A percentile compares a stretch with the other conserved stretches of the same genome.
phyloP scores from a whole-genome alignment of 2,113 vertebrate species.

The Stictonetta naevosa region DNA sequence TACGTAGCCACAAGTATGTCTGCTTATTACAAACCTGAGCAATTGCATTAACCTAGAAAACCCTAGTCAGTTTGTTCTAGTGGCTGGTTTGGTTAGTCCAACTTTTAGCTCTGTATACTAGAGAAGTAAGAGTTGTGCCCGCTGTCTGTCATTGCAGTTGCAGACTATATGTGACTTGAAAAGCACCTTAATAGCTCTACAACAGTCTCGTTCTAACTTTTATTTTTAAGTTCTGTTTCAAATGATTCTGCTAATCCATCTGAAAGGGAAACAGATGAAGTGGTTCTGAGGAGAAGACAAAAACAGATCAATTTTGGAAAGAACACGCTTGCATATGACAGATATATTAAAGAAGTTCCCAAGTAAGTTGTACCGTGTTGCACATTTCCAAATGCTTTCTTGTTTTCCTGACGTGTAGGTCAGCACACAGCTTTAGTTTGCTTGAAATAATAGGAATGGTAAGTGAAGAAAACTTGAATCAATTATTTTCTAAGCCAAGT shows the following conservation, averaged over 20 bases:
- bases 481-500: neutral
- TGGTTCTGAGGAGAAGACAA: constrained; percentile 89
- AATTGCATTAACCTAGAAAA: neutral
- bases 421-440: neutral
- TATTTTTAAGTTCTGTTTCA: constrained; percentile 81
- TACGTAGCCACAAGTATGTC: neutral
- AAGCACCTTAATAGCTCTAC: neutral
- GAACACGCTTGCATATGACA: constrained; percentile 93
- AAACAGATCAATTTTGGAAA: constrained; percentile 99
- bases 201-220: neutral
- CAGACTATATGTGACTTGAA: neutral
- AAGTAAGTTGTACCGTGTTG: constrained; percentile 76
- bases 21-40: neutral
- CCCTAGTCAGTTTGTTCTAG: neutral
- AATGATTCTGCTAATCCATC: constrained; percentile 71
- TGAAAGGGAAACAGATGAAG: constrained; percentile 90
- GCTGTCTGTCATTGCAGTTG: neutral
- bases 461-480: neutral
- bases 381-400: neutral
- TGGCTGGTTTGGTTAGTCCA: neutral
- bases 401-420: neutral
- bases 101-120: neutral
- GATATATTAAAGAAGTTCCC: constrained; percentile 91
- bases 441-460: neutral
- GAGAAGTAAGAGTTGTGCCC: neutral